Evolutionary conservation across 2,888 invertebrate species (phyloP).

Genomic region (Zygothrica quintamaculata): DNA sequence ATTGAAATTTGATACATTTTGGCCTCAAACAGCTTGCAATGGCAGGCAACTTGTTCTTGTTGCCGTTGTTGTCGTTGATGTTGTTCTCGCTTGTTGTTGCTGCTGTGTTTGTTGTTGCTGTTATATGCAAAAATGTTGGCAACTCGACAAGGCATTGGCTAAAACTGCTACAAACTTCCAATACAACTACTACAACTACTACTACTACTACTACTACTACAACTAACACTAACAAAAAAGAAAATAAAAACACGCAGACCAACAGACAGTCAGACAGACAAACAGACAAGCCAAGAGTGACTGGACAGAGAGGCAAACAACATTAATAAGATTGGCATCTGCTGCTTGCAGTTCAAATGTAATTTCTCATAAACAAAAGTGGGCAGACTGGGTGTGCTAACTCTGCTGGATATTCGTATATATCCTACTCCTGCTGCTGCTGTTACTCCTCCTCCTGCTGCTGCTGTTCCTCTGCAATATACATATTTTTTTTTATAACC

Average conservation of each 20-base stretch:
- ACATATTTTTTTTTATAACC: constrained; percentile 52
- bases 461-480: constrained; percentile 17
- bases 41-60: constrained; percentile 50
- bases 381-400: constrained; percentile 70
- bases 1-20: constrained; percentile 84
- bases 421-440: too few relatives aligned
- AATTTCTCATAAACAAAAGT: constrained; percentile 78
- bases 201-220: constrained; percentile 50
- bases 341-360: constrained; percentile 76
- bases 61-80: constrained; percentile 16
- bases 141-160: constrained; percentile 73
- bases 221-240: constrained; percentile 37
- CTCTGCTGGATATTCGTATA: constrained; percentile 23
- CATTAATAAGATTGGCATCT: constrained; percentile 80
- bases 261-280: constrained; percentile 12
- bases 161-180: too few relatives aligned
- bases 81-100: constrained; percentile 6
- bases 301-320: constrained; percentile 51
- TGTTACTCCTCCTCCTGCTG: background rate
- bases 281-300: constrained; percentile 11
- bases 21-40: constrained; percentile 62
- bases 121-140: constrained; percentile 76
- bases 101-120: constrained; percentile 37
- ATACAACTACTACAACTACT: constrained; percentile 44
- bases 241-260: constrained; percentile 3